Evolutionary conservation across 2,113 vertebrate genomes (phyloP), one percentile per base, ranked within the genome.

Genomic region (Cyanoderma ruficeps): DNA sequence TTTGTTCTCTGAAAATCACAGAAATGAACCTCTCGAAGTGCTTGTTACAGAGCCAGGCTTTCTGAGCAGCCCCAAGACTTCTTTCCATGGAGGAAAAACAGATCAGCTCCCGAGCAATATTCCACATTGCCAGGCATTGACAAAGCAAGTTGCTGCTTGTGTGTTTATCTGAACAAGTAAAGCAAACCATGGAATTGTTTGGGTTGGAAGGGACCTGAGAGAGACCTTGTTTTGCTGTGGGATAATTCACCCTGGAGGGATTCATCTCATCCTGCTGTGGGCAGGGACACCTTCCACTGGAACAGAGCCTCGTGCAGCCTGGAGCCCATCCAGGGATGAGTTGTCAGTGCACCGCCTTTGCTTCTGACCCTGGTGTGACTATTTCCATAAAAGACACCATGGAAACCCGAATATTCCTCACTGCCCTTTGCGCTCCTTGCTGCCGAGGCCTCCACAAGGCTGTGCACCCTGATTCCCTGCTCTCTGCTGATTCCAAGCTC

Each of bases 381-480:
- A 11, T 44, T 0, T 2, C 28, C 25, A 0, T 7, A 19, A 57
- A 44, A 71, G 9, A 23, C 64, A 49, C 23, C 10, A 7, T 4
- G 27, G 56, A 74, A 83, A 2, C 39, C 30, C 13, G 22, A 56
- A 56, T 6, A 10, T 6, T 85, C 1, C 60, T 46, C 22, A 2
- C 1, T 64, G 47, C 13, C 31, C 5, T 12, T 24, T 60, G 31
- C 84, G 35, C 44, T 41, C 41, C 67, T 23, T 14, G 60, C 52
- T 93, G 30, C 64, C 12, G 55, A 56, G 41, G 12, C 37, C 56
- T 60, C 49, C 14, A 1, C 3, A 13, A 28, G 25, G 13, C 30
- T 46, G 35, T 12, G 30, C 20, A 0, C 10, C 17, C 27, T 67
- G 30, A 11, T 55, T 35, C 31, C 50, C 57, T 6, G 30, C 7